Conservation (phyloP, 2,888 invertebrate genomes). For the Ophraella communa region DNA sequence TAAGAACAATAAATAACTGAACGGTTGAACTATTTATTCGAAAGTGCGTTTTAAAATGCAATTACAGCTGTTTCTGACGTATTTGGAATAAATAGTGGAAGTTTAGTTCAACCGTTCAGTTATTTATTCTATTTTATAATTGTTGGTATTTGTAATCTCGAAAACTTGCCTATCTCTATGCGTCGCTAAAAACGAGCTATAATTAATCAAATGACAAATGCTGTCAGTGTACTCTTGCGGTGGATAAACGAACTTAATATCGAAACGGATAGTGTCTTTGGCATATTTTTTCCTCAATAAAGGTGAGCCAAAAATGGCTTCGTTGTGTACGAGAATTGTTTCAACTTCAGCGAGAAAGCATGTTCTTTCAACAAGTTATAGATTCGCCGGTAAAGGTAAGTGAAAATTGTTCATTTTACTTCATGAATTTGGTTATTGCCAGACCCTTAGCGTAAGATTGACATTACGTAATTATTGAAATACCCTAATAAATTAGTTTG, state of each 20-base stretch:
- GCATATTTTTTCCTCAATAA: slow-evolving; percentile 19
- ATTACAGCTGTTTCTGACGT: too few species aligned
- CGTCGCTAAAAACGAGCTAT: too few species aligned
- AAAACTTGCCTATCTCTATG: too few species aligned
- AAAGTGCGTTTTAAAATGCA: too few species aligned
- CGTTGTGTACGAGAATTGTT: slow-evolving; percentile 75
- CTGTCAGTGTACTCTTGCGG: neutral
- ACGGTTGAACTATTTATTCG: too few species aligned
- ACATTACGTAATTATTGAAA: slow-evolving; percentile 54
- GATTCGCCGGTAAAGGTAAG: slow-evolving; percentile 73
- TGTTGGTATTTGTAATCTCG: too few species aligned
- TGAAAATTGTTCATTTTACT: slow-evolving; percentile 37
- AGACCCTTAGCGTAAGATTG: slow-evolving; percentile 60
- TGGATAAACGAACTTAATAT: slow-evolving; percentile 3
- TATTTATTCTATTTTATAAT: too few species aligned
- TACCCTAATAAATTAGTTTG: neutral
- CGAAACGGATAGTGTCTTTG: slow-evolving; percentile 8
- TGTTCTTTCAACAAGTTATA: slow-evolving; percentile 67
- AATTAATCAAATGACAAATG: too few species aligned
- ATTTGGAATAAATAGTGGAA: too few species aligned
- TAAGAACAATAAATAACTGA: too few species aligned
- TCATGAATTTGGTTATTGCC: slow-evolving; percentile 50
- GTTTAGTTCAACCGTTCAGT: too few species aligned
- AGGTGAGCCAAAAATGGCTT: slow-evolving; percentile 69
- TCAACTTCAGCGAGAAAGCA: slow-evolving; percentile 70